phyloP scores from a whole-genome alignment of 2,888 invertebrate species.

The Acronicta alni region DNA sequence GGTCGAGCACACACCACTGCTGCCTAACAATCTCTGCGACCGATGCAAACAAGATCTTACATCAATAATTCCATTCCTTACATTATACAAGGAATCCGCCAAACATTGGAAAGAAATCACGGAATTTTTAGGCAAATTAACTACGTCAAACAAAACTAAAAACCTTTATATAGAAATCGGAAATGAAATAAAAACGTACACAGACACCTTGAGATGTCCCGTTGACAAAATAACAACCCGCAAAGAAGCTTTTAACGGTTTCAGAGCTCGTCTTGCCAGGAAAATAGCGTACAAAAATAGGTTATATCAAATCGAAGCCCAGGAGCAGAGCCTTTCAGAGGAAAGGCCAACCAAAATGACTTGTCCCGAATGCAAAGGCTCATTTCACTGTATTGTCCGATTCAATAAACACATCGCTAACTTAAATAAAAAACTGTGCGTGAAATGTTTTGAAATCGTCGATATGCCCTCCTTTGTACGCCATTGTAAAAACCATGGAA shows the following conservation, averaged over 20 bases:
- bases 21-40: conserved; percentile 69
- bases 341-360: conserved; percentile 31
- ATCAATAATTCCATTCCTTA: conserved; percentile 62
- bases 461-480: conserved; percentile 44
- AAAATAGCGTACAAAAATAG: conserved; percentile 19
- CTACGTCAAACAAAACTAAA: conserved; percentile 51
- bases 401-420: conserved; percentile 66
- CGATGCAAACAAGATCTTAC: conserved; percentile 57
- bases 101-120: conserved; percentile 64
- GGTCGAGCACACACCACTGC: conserved; percentile 64
- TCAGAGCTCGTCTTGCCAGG: conserved; percentile 39
- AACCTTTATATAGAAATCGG: conserved; percentile 61
- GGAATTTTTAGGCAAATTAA: conserved; percentile 50
- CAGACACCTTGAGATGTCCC: conserved; percentile 39
- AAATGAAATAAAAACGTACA: conserved; percentile 40
- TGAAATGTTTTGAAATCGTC: conserved; percentile 59
- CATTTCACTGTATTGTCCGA: conserved; percentile 45
- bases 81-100: conserved; percentile 62
- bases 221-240: conserved; percentile 36
- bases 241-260: conserved; percentile 45
- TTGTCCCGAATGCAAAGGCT: conserved; percentile 64
- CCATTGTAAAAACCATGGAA: conserved; percentile 57
- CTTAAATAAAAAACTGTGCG: conserved; percentile 62
- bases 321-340: neutral
- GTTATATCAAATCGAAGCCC: conserved; percentile 2